These are phyloP conservation scores for Chondrilla cf. caribensis DNA, from an alignment of 37 sponge, comb jelly and placozoan species.

Conservation along the genomic window DNA sequence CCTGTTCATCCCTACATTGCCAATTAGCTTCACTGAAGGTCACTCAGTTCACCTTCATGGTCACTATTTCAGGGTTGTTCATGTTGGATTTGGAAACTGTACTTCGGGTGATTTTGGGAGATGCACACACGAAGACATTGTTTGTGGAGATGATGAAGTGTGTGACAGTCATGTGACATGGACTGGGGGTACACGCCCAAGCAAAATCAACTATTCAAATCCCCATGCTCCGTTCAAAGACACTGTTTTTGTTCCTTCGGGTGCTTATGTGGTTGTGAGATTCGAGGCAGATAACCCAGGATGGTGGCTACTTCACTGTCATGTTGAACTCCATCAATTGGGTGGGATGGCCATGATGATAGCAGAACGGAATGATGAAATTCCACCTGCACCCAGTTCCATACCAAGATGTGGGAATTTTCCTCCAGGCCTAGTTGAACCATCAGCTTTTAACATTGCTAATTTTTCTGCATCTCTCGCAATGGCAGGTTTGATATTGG, in stretches of 20 bases:
- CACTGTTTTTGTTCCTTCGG: not conserved
- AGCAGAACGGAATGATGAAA: not conserved
- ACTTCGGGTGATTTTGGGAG: not conserved
- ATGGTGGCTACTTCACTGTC: constrained; percentile 5
- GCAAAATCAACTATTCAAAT: not conserved
- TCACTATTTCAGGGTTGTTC: constrained; percentile 29
- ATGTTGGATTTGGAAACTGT: constrained; percentile 30
- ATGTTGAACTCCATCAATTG: not conserved
- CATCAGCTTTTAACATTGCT: too few species aligned
- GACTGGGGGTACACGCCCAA: too few species aligned
- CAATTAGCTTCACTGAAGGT: not conserved
- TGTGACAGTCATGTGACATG: too few species aligned
- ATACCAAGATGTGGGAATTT: not conserved
- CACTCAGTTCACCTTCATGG: constrained; percentile 38
- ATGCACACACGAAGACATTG: too few species aligned
- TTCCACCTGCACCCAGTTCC: not conserved
- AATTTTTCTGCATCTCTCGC: too few species aligned
- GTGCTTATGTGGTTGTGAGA: not conserved
- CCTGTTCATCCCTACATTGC: not conserved
- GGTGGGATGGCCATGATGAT: constrained; percentile 1
- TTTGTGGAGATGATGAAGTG: too few species aligned
- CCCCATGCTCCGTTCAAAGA: not conserved
- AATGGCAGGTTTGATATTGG: too few species aligned
- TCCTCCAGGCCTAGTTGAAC: not conserved
- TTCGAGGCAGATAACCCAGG: not conserved